Conservation (phyloP, 2,888 invertebrate species). For the Celastrina argiolus region DNA sequence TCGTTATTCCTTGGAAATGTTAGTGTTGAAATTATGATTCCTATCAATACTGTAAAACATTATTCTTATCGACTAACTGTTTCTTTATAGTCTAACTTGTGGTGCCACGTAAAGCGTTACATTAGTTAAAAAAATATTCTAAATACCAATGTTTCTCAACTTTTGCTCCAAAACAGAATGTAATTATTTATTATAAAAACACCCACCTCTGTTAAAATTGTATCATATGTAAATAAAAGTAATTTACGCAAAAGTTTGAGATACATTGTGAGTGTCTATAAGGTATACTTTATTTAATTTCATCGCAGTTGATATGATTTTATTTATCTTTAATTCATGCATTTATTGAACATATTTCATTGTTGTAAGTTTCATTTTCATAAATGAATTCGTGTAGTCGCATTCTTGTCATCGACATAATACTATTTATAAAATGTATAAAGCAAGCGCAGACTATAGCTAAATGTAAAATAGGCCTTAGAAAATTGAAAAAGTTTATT, state of each 20-base stretch:
- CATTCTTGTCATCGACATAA: not conserved
- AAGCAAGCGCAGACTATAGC: not conserved
- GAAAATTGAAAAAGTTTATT: no score
- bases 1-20: no score
- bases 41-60: no score
- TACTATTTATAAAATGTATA: not conserved
- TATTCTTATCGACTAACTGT: no score
- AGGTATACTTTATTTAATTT: not conserved
- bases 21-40: no score
- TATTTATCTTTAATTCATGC: not conserved
- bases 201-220: not conserved
- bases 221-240: not conserved
- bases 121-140: not conserved
- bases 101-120: not conserved
- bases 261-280: not conserved
- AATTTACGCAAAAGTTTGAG: not conserved
- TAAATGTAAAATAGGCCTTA: not conserved
- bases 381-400: not conserved
- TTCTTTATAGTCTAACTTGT: no score
- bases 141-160: slow-evolving; percentile 2
- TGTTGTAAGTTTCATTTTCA: not conserved
- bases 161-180: not conserved
- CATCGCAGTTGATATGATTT: not conserved
- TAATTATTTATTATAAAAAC: not conserved
- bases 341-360: not conserved